Percentiles rank a stretch among this genome's conserved stretches.
Evolutionary conservation across 2,888 invertebrate genomes (phyloP).

Genomic region (Lydus trimaculatus): DNA sequence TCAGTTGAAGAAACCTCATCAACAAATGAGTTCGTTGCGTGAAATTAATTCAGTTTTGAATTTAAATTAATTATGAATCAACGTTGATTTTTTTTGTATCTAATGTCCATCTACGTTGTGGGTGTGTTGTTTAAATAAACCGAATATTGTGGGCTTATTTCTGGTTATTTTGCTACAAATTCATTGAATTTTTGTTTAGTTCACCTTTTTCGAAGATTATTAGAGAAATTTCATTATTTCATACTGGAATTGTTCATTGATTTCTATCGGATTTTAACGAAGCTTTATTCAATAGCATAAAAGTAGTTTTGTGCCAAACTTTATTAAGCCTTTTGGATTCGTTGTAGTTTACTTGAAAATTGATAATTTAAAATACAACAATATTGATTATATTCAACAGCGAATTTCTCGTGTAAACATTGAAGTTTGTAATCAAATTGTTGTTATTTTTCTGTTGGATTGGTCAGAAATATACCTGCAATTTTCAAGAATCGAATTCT

Average conservation of each 20-base stretch:
- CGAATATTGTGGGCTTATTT: neutral
- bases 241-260: neutral
- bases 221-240: neutral
- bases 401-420: too few relatives aligned
- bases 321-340: neutral
- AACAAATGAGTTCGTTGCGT: neutral
- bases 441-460: neutral
- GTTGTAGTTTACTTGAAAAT: neutral
- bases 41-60: neutral
- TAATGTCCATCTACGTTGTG: neutral
- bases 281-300: constrained; percentile 1
- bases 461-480: constrained; percentile 4
- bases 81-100: too few relatives aligned
- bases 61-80: neutral
- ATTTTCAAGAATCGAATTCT: neutral
- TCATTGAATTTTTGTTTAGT: too few relatives aligned
- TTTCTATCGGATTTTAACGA: neutral
- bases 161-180: too few relatives aligned
- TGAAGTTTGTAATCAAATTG: too few relatives aligned
- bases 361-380: neutral
- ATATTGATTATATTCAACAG: too few relatives aligned
- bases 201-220: neutral
- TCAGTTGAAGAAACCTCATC: neutral
- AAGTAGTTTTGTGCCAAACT: neutral
- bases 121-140: neutral